Base-by-base conservation (phyloP, 2,113 vertebrate genomes). In the Malurus alboscapulatus region DNA sequence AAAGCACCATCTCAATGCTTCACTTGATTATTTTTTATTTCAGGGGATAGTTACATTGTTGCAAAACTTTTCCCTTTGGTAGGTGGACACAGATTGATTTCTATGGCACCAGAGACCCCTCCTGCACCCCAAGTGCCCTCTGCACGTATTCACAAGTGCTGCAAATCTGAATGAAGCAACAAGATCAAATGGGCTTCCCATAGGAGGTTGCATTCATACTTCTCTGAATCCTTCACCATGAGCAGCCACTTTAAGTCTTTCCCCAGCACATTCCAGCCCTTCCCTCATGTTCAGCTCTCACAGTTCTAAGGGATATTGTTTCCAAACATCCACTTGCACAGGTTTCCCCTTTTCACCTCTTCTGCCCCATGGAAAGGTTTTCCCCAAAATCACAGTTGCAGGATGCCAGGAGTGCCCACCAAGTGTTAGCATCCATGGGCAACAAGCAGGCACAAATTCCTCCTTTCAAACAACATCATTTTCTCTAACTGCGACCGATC, bases 381-480 rank as follows among this genome's bases (percentile, higher is more conserved):
- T 59, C 29, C 50, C 44, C 53, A 7, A 79, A 92, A 62, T 57
- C 1, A 1, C 36, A 14, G 48, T 25, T 0, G 0, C 1, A 10
- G 61, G 42, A 61, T 54, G 19, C 74, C 75, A 38, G 84, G 63
- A 94, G 83, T 57, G 59, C 78, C 75, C 84, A 77, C 36, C 71
- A 78, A 40, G 14, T 59, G 68, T 84, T 55, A 74, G 67, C 84
- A 57, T 80, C 83, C 77, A 32, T 3, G 4, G 66, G 77, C 76
- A 95, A 95, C 48, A 47, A 81, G 96, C n/a, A 29, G 77, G 67
- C 6, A 21, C 44, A 34, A 96, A 96, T 93, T 92, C 74, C 73
- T 88, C 53, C 67, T 96, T 97, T 94, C 90, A 90, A 84, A 73
- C 89, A 90, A 26, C 85, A 73, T 86, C 30, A 4, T 87, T 90